Percentiles rank a stretch among this genome's conserved stretches.
Evolutionary conservation across 1,140 invertebrate species (phyloP).

Genomic region (Battus philenor): DNA sequence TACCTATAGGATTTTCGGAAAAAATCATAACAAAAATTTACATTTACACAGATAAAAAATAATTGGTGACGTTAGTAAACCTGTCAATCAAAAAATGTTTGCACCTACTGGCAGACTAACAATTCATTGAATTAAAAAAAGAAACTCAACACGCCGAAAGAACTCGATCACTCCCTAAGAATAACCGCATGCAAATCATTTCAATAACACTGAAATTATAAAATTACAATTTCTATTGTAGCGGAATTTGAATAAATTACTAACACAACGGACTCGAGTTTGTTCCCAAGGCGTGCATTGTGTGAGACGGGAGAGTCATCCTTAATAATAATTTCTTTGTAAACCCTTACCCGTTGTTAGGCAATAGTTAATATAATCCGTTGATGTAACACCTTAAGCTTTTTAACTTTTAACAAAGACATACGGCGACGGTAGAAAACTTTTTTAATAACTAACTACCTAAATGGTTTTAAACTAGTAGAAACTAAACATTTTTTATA

Average conservation of each 20-base stretch:
- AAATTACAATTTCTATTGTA: slow-evolving; percentile 48
- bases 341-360: slow-evolving; percentile 22
- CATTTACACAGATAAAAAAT: not conserved
- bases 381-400: no score
- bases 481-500: no score
- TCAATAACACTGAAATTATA: slow-evolving; percentile 32
- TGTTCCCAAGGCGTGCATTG: slow-evolving; percentile 36
- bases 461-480: no score
- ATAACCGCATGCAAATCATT: slow-evolving; percentile 11
- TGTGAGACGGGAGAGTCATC: slow-evolving; percentile 20
- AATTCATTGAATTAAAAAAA: not conserved
- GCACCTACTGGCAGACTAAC: not conserved
- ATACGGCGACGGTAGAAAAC: no score
- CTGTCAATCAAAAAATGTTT: not conserved
- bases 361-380: slow-evolving; percentile 5
- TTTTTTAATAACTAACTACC: no score
- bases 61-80: not conserved
- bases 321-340: slow-evolving; percentile 33
- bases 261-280: slow-evolving; percentile 47
- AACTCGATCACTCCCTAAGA: slow-evolving; percentile 7
- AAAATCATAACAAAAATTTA: no score
- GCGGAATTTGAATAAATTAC: slow-evolving; percentile 60
- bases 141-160: not conserved
- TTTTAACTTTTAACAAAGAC: no score
- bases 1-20: no score